Evolutionary conservation across 2,888 invertebrate genomes (phyloP).

Genomic region (Masnerella sp.): DNA sequence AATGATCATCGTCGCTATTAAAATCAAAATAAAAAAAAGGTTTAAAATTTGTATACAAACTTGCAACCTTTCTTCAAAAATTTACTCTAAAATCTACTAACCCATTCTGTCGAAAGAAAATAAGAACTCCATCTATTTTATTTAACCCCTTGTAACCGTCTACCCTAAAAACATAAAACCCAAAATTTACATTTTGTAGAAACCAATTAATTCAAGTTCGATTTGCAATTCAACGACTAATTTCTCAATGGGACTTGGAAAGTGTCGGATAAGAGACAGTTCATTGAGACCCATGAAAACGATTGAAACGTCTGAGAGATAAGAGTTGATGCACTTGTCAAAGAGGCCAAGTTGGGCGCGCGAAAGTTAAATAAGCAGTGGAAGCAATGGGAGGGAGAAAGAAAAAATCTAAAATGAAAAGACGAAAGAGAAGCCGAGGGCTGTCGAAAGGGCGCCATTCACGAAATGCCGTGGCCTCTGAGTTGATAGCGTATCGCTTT

Average conservation of each 20-base stretch:
- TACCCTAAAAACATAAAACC: slow-evolving; percentile 6
- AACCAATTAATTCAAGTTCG: slow-evolving; percentile 40
- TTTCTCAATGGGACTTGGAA: slow-evolving; percentile 22
- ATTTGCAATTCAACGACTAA: slow-evolving; percentile 49
- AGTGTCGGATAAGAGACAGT: slow-evolving; percentile 37
- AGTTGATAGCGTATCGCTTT: slow-evolving; percentile 77
- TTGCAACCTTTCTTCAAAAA: too few relatives aligned
- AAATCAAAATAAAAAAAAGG: too few relatives aligned
- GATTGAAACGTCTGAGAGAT: slow-evolving; percentile 51
- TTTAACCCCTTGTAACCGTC: too few relatives aligned
- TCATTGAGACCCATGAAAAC: slow-evolving; percentile 27
- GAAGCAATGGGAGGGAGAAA: slow-evolving; percentile 7
- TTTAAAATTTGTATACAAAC: too few relatives aligned
- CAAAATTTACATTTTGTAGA: slow-evolving; percentile 16
- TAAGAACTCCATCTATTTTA: too few relatives aligned
- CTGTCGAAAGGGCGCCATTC: slow-evolving; percentile 65
- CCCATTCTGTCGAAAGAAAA: too few relatives aligned
- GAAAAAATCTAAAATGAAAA: slow-evolving; percentile 64
- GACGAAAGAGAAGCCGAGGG: slow-evolving; percentile 60
- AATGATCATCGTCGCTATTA: too few relatives aligned
- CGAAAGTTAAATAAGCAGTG: slow-evolving; percentile 40
- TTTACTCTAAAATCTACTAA: too few relatives aligned
- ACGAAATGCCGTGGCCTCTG: slow-evolving; percentile 70
- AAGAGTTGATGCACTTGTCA: slow-evolving; percentile 55
- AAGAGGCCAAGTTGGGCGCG: slow-evolving; percentile 42